Conservation (phyloP, 2,888 invertebrate genomes). For the Sepiola atlantica region DNA sequence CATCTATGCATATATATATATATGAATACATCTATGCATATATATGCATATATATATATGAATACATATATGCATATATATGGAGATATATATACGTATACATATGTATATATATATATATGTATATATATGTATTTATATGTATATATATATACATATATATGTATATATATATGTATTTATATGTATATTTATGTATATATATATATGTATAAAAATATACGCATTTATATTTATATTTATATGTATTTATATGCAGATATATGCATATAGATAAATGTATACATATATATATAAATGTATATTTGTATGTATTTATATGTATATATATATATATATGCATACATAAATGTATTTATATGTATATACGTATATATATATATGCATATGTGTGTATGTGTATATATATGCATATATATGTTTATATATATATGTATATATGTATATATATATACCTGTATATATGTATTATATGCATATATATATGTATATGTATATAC, state of each 20-base stretch:
- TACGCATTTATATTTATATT: not conserved
- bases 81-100: not conserved
- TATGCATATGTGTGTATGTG: not conserved
- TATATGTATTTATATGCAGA: not conserved
- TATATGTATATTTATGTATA: not conserved
- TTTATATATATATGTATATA: not conserved
- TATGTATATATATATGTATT: not conserved
- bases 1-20: not conserved
- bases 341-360: not conserved
- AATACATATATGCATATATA: not conserved
- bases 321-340: not conserved
- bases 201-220: conserved; percentile 22
- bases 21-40: not conserved
- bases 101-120: not conserved
- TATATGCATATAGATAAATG: not conserved
- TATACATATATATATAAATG: not conserved
- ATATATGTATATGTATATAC: not conserved
- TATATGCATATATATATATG: not conserved
- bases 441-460: not conserved
- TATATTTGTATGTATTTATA: not conserved
- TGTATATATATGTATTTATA: not conserved
- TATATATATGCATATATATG: not conserved
- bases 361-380: not conserved
- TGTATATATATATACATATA: not conserved
- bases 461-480: not conserved